phyloP scores from a whole-genome alignment of 1,140 invertebrate species.

The roundworm (Caenorhabditis elegans) region DNA sequence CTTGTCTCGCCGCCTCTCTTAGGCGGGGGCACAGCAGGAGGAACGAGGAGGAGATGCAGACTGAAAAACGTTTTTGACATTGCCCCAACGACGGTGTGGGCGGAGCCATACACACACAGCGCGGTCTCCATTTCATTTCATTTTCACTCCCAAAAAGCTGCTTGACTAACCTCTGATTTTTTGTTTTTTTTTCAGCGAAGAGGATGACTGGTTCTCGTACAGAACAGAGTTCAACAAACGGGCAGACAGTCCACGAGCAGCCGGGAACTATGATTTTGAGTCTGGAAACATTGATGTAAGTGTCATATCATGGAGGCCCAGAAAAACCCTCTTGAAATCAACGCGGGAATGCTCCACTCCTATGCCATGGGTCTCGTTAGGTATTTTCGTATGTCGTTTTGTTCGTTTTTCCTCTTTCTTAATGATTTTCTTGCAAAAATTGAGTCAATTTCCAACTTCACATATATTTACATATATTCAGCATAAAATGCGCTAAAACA shows the following conservation, averaged over 20 bases:
- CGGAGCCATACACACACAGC: not conserved
- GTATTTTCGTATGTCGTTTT: too few relatives aligned
- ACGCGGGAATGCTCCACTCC: too few relatives aligned
- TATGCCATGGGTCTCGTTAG: too few relatives aligned
- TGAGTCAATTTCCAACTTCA: too few relatives aligned
- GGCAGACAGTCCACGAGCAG: not conserved
- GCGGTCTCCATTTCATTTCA: constrained; percentile 6
- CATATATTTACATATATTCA: too few relatives aligned
- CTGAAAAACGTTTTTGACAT: constrained; percentile 30
- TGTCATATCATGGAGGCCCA: too few relatives aligned
- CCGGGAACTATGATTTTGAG: not conserved
- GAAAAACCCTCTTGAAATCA: too few relatives aligned
- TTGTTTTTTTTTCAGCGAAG: not conserved
- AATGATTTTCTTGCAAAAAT: too few relatives aligned
- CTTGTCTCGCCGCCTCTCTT: constrained; percentile 30
- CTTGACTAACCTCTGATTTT: not conserved
- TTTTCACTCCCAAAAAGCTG: not conserved
- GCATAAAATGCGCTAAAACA: too few relatives aligned
- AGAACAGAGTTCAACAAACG: not conserved
- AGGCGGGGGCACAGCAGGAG: constrained; percentile 1
- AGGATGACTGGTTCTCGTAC: not conserved
- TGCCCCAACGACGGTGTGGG: constrained; percentile 1
- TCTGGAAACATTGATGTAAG: not conserved
- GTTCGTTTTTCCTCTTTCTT: too few relatives aligned
- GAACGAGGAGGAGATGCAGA: constrained; percentile 26